Evolutionary conservation across 2,888 invertebrate genomes (phyloP).

Genomic region (Heliconius hortense): DNA sequence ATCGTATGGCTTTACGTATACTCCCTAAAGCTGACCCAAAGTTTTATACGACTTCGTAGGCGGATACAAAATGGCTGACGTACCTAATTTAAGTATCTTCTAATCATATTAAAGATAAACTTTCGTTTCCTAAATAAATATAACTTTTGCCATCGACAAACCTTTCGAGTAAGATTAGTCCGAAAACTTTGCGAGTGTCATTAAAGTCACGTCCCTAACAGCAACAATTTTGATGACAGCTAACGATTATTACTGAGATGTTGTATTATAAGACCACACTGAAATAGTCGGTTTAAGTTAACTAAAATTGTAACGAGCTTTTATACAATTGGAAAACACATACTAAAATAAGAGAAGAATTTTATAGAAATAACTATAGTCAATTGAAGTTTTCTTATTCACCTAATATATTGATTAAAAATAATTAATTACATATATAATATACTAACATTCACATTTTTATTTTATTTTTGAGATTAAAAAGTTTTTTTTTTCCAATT

Average conservation of each 20-base stretch:
- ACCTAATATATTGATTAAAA: background rate
- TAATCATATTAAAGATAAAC: constrained; percentile 50
- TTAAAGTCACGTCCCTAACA: constrained; percentile 48
- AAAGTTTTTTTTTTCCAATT: no score
- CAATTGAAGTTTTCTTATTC: background rate
- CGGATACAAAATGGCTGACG: constrained; percentile 70
- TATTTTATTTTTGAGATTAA: no score
- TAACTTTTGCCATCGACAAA: constrained; percentile 22
- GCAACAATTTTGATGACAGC: constrained; percentile 53
- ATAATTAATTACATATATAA: no score
- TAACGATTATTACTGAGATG: constrained; percentile 42
- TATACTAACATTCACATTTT: no score
- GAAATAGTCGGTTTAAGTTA: background rate
- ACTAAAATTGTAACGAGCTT: background rate
- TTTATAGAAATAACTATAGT: background rate
- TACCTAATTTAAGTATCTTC: constrained; percentile 52
- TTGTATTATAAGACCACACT: constrained; percentile 8
- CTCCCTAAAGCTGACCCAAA: constrained; percentile 60
- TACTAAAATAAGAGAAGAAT: background rate
- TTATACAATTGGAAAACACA: background rate
- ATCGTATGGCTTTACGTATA: constrained; percentile 55
- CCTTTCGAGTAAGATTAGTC: constrained; percentile 42
- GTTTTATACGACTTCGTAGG: constrained; percentile 66
- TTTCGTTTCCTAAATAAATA: constrained; percentile 43
- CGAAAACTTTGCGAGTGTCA: constrained; percentile 49